These are phyloP conservation scores for Lepidonotus clava DNA, from an alignment of 2,888 invertebrate genomes.

Conservation along the genomic window DNA sequence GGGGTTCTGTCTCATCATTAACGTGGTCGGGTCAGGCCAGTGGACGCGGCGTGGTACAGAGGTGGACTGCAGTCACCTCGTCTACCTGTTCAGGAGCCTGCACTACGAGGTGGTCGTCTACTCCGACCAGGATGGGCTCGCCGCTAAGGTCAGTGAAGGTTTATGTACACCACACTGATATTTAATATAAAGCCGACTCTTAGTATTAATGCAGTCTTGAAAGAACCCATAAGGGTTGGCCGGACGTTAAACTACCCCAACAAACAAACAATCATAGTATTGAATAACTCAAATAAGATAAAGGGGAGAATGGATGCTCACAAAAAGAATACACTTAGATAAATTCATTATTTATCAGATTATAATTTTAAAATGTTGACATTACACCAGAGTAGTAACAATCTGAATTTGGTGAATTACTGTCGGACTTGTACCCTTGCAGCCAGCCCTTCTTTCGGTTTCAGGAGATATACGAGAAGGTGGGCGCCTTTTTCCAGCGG, in stretches of 20 bases:
- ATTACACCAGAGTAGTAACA: too few species aligned
- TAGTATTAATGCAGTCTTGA: too few species aligned
- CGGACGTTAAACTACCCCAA: too few species aligned
- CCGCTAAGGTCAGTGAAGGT: conserved; percentile 71
- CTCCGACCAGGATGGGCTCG: conserved; percentile 72
- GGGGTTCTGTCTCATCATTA: conserved; percentile 74
- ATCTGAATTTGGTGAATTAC: too few species aligned
- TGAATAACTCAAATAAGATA: conserved; percentile 6
- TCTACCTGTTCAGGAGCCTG: conserved; percentile 71
- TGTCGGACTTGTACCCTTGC: too few species aligned
- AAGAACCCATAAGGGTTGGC: too few species aligned
- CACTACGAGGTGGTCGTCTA: conserved; percentile 72
- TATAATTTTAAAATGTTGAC: too few species aligned
- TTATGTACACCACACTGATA: neutral
- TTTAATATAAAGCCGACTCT: conserved; percentile 62
- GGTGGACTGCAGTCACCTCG: conserved; percentile 74
- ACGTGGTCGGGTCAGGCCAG: conserved; percentile 73
- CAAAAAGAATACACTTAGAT: too few species aligned
- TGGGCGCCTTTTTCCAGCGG: conserved; percentile 68
- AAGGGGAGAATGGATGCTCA: too few species aligned
- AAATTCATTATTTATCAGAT: too few species aligned
- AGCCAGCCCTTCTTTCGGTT: too few species aligned
- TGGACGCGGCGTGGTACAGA: conserved; percentile 72
- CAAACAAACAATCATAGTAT: too few species aligned
- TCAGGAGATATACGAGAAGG: neutral